These are phyloP conservation scores for Orientallactaga bullata DNA, from an alignment of 2,113 vertebrate genomes.

Conservation along the genomic window DNA sequence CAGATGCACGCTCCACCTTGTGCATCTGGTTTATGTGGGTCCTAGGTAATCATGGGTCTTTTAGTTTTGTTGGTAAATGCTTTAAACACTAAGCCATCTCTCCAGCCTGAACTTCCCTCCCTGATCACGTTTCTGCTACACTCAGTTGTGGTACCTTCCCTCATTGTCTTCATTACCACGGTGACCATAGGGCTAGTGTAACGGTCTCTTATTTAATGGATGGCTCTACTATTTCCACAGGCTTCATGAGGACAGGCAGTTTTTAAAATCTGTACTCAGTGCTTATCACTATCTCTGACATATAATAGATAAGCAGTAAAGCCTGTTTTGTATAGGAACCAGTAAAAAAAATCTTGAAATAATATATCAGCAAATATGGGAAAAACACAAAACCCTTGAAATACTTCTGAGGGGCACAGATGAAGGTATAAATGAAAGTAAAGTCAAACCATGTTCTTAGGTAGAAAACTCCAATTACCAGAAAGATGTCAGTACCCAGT, in stretches of 20 bases:
- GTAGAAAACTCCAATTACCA: not conserved
- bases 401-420: not conserved
- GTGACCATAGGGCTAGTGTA: not conserved
- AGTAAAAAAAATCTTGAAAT: not conserved
- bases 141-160: not conserved
- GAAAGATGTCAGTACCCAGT: not conserved
- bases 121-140: not conserved
- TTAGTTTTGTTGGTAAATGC: too few species aligned
- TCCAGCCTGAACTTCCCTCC: too few species aligned
- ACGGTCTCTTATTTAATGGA: not conserved
- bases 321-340: not conserved
- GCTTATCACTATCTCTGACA: not conserved
- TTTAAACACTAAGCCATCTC: too few species aligned
- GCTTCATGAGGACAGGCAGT: not conserved
- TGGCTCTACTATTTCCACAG: not conserved
- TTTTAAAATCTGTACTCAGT: not conserved
- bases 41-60: too few species aligned
- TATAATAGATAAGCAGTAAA: not conserved
- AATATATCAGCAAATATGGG: not conserved
- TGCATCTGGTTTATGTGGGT: too few species aligned
- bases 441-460: not conserved
- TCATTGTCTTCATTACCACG: not conserved
- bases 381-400: conserved; percentile 19
- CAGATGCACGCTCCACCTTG: too few species aligned
- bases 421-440: conserved; percentile 9